phyloP scores from a whole-genome alignment of 2,888 invertebrate genomes.

The Ecliptopera silaceata region DNA sequence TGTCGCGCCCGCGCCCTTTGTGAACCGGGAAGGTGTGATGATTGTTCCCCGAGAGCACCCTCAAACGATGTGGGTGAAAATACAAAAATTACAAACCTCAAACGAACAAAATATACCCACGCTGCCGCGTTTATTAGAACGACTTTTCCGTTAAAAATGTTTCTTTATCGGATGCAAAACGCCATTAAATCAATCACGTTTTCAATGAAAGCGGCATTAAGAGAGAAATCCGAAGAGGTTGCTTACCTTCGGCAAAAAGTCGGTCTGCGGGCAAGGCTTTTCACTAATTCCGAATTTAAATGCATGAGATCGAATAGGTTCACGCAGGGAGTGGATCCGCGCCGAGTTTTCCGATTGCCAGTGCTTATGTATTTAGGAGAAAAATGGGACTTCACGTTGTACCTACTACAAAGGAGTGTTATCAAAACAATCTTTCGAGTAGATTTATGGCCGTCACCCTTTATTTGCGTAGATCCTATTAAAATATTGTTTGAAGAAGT shows the following conservation, averaged over 20 bases:
- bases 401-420: slow-evolving; percentile 60
- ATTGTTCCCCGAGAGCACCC: slow-evolving; percentile 55
- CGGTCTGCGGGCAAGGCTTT: slow-evolving; percentile 69
- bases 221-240: slow-evolving; percentile 61
- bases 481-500: slow-evolving; percentile 41
- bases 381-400: slow-evolving; percentile 63
- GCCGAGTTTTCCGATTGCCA: slow-evolving; percentile 68
- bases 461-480: slow-evolving; percentile 43
- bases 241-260: slow-evolving; percentile 68
- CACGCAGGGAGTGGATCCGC: slow-evolving; percentile 66
- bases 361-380: slow-evolving; percentile 74
- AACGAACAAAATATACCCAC: slow-evolving; percentile 30
- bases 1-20: slow-evolving; percentile 56
- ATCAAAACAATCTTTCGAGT: slow-evolving; percentile 58
- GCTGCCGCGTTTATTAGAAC: slow-evolving; percentile 37
- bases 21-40: slow-evolving; percentile 57
- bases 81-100: slow-evolving; percentile 38
- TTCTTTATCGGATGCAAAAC: slow-evolving; percentile 50
- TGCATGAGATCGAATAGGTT: slow-evolving; percentile 82
- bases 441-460: slow-evolving; percentile 51
- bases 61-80: slow-evolving; percentile 34
- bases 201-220: slow-evolving; percentile 68
- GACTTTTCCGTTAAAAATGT: slow-evolving; percentile 40
- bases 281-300: slow-evolving; percentile 82
- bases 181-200: slow-evolving; percentile 74